phyloP scores from a whole-genome alignment of 2,113 vertebrate species.

The Python bivittatus region DNA sequence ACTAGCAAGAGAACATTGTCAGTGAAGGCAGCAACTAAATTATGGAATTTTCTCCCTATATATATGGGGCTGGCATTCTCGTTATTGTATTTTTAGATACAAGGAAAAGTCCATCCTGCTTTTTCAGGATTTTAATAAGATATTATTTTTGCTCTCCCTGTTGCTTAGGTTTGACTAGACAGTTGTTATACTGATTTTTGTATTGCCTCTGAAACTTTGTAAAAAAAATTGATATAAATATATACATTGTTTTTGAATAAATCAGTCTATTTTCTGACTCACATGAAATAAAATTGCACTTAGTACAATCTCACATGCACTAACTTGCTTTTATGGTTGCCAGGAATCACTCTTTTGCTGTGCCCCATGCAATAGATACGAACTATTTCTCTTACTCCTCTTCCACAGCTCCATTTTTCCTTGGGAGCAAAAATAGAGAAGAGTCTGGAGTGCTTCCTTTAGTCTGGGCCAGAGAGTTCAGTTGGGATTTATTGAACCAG shows the following conservation, averaged over 20 bases:
- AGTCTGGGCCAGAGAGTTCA: background rate
- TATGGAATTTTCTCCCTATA: background rate
- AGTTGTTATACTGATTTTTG: background rate
- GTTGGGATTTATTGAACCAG: background rate
- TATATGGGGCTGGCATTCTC: background rate
- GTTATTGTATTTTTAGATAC: background rate
- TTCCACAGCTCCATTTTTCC: background rate
- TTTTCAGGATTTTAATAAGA: background rate
- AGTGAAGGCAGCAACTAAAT: background rate
- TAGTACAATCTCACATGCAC: conserved; percentile 43
- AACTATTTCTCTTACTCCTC: conserved; percentile 28
- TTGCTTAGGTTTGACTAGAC: background rate
- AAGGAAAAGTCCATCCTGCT: background rate
- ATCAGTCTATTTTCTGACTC: background rate
- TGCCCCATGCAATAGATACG: background rate
- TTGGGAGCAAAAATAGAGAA: background rate
- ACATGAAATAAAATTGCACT: background rate
- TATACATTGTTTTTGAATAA: background rate
- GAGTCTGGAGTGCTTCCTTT: conserved; percentile 24
- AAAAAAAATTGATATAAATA: background rate
- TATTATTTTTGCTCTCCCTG: background rate
- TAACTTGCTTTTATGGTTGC: background rate
- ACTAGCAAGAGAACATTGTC: background rate
- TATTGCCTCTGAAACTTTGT: background rate
- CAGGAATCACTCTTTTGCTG: conserved; percentile 50